Conservation (phyloP, 2,797 vertebrate species). For the Calcarius lapponicus region DNA sequence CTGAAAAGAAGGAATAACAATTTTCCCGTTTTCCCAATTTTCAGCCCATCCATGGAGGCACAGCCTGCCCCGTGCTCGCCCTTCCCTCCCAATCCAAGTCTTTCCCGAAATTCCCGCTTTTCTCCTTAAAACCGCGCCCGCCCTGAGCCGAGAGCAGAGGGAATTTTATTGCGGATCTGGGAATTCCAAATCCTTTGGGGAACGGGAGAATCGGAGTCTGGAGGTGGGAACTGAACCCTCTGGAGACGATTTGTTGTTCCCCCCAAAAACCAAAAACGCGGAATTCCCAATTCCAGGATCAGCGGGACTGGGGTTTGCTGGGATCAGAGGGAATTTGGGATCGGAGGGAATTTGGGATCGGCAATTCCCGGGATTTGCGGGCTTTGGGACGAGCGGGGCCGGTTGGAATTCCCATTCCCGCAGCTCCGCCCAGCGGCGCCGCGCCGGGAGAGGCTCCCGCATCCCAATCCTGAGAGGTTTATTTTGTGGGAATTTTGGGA, state of each 20-base stretch:
- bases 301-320: background rate
- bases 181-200: background rate
- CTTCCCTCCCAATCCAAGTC: fast-evolving
- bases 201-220: fast-evolving
- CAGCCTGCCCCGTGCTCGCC: fast-evolving
- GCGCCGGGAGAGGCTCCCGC: fast-evolving
- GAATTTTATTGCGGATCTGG: background rate
- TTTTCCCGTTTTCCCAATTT: background rate
- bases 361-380: background rate
- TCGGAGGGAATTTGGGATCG: too few species aligned
- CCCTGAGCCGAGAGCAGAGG: fast-evolving
- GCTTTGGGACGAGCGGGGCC: background rate
- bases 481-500: too few species aligned
- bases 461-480: background rate
- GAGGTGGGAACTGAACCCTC: fast-evolving
- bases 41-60: background rate
- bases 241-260: fast-evolving
- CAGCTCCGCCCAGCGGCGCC: background rate
- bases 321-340: background rate
- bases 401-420: background rate
- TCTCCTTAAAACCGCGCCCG: background rate
- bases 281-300: background rate
- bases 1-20: too few species aligned
- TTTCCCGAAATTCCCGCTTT: background rate
- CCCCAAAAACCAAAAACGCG: too few species aligned